Base-by-base conservation (phyloP, 1,140 invertebrate species). In the Apis dorsata region DNA sequence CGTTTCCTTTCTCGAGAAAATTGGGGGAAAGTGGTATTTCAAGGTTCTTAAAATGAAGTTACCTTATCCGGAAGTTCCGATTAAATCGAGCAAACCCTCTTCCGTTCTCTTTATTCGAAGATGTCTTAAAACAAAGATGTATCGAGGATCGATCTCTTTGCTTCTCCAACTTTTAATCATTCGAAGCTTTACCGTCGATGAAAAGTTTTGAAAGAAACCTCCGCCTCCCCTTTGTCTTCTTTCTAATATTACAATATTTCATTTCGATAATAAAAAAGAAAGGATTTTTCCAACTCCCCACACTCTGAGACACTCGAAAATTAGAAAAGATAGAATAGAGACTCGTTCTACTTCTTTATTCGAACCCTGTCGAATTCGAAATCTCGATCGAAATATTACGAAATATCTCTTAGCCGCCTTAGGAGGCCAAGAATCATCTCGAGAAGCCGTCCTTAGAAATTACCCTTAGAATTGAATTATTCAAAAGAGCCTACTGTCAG, bases 111-210 rank as follows among this genome's bases (percentile, higher is more conserved):
- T 73, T 59, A 34, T 21, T n/a, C 19, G 19, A 15, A 24, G 28
- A 60, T 15, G 28, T 76, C 13, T 21, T 11, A n/a, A 57, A 68
- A 34, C 19, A 78, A 17, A n/a, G n/a, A 19, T 10, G 2, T 1
- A 53, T 1, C 28, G 28, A 51, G 24, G 19, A n/a, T 79, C 68
- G 44, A 71, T 71, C n/a, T 24, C 24, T 24, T 24, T 24, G 24
- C 24, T 4, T 9, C 24, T 72, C 24, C 24, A 79, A 79, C 68
- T 73, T 80, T 73, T 73, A 80, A 80, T 80, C 55, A 60, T 65
- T 34, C 3, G 3, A 28, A 34, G 17, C 19, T 63, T 73, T 24
- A 24, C 63, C 59, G 51, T 28, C 51, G 49, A n/a, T 5, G 21
- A 60, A 65, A 80, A 80, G 34, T 13, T 80, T 73, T 15, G 1